phyloP scores from a whole-genome alignment of 2,113 vertebrate genomes.

The Raja brachyura region DNA sequence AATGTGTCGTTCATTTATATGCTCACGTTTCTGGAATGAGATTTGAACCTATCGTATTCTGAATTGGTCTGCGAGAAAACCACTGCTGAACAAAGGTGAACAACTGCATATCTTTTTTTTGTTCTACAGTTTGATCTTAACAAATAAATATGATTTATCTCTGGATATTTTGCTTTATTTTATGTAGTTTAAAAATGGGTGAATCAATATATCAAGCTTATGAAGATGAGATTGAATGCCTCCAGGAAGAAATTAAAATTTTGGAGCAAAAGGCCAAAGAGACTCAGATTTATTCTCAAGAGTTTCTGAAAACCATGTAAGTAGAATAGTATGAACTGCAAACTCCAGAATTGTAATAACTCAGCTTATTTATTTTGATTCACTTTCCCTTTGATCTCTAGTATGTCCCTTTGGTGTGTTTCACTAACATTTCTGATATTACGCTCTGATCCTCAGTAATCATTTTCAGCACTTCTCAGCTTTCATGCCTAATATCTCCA shows the following conservation, averaged over 20 bases:
- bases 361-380: too few relatives aligned
- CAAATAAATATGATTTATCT: background rate
- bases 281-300: constrained; percentile 44
- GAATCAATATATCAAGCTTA: constrained; percentile 39
- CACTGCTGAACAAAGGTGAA: background rate
- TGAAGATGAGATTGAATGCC: constrained; percentile 57
- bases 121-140: background rate
- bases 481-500: too few relatives aligned
- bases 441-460: too few relatives aligned
- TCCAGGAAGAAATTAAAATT: constrained; percentile 61
- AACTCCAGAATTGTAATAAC: too few relatives aligned
- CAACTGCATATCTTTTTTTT: background rate
- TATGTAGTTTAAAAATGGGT: constrained; percentile 1
- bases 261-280: constrained; percentile 52
- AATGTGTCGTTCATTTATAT: background rate
- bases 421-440: too few relatives aligned
- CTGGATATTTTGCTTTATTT: background rate
- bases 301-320: constrained; percentile 53
- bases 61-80: background rate
- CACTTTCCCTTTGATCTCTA: too few relatives aligned
- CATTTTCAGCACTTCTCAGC: too few relatives aligned
- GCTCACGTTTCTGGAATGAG: background rate
- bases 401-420: too few relatives aligned
- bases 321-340: constrained; percentile 39
- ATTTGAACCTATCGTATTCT: background rate